phyloP scores from a whole-genome alignment of 2,113 vertebrate species.

The Solea solea region DNA sequence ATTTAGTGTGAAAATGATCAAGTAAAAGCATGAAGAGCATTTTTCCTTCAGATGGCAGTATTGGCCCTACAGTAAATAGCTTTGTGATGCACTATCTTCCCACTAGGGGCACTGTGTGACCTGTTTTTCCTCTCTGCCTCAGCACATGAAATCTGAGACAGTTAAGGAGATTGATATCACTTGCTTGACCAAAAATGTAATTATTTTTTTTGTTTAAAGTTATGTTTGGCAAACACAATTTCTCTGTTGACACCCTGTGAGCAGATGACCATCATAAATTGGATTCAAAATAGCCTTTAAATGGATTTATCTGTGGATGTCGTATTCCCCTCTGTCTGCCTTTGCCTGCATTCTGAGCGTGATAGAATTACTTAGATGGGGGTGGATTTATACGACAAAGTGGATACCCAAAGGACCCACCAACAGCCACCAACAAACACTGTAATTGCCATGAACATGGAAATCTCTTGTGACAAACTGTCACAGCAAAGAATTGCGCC shows the following conservation, averaged over 20 bases:
- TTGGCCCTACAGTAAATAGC: slow-evolving; percentile 35
- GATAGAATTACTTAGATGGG: slow-evolving; percentile 52
- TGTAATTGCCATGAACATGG: slow-evolving; percentile 54
- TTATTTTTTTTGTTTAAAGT: slow-evolving; percentile 23
- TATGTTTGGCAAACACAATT: slow-evolving; percentile 44
- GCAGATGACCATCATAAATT: slow-evolving; percentile 52
- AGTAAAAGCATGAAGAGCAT: neutral
- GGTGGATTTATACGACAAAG: neutral
- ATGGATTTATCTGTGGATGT: slow-evolving; percentile 54
- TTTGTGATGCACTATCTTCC: slow-evolving; percentile 4
- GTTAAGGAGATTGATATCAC: slow-evolving; percentile 39
- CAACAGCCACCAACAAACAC: slow-evolving; percentile 52
- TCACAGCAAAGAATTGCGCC: slow-evolving; percentile 44
- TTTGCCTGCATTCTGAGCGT: slow-evolving; percentile 29
- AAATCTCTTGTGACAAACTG: slow-evolving; percentile 49
- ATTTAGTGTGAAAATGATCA: slow-evolving; percentile 35
- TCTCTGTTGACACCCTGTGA: slow-evolving; percentile 42
- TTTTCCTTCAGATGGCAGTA: slow-evolving; percentile 69
- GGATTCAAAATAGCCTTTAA: slow-evolving; percentile 62
- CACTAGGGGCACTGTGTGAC: slow-evolving; percentile 48
- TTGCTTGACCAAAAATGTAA: neutral
- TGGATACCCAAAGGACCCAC: slow-evolving; percentile 53
- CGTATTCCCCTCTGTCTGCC: slow-evolving; percentile 16
- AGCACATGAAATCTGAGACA: slow-evolving; percentile 26
- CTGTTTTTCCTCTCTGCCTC: slow-evolving; percentile 3